Percentiles rank a stretch among this genome's conserved stretches.
Evolutionary conservation across 2,888 invertebrate species (phyloP).

Genomic region (Caenorhabditis doughertyi): DNA sequence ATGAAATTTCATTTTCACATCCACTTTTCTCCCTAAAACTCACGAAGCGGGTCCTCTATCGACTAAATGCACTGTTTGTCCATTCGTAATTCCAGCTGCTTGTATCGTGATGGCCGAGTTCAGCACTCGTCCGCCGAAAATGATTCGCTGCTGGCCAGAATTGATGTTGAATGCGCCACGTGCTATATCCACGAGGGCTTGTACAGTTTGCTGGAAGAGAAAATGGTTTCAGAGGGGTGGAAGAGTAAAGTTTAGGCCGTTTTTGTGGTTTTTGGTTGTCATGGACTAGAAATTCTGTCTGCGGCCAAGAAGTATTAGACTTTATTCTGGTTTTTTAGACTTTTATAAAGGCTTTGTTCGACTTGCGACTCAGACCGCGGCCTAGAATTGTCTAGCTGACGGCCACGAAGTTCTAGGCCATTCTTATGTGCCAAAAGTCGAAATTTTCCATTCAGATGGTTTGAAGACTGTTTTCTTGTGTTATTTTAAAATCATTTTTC

Average conservation of each 20-base stretch:
- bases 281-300: too few relatives aligned
- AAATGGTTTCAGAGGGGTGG: not conserved
- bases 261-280: too few relatives aligned
- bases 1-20: too few relatives aligned
- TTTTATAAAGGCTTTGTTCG: too few relatives aligned
- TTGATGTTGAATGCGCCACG: constrained; percentile 19
- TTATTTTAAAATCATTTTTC: too few relatives aligned
- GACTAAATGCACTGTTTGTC: constrained; percentile 54
- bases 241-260: not conserved
- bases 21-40: not conserved
- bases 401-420: too few relatives aligned
- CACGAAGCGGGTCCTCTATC: constrained; percentile 19
- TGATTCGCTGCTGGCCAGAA: constrained; percentile 36
- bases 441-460: too few relatives aligned
- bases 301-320: not conserved
- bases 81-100: constrained; percentile 36
- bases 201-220: constrained; percentile 29
- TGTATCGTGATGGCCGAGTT: not conserved
- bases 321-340: too few relatives aligned
- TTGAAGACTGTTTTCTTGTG: too few relatives aligned
- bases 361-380: too few relatives aligned
- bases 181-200: constrained; percentile 3
- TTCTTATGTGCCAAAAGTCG: too few relatives aligned
- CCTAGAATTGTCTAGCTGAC: not conserved
- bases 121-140: constrained; percentile 52